Evolutionary conservation across 1,140 invertebrate genomes (phyloP), one percentile per base, ranked within the genome.

Genomic region (Eupristina koningsbergeri): DNA sequence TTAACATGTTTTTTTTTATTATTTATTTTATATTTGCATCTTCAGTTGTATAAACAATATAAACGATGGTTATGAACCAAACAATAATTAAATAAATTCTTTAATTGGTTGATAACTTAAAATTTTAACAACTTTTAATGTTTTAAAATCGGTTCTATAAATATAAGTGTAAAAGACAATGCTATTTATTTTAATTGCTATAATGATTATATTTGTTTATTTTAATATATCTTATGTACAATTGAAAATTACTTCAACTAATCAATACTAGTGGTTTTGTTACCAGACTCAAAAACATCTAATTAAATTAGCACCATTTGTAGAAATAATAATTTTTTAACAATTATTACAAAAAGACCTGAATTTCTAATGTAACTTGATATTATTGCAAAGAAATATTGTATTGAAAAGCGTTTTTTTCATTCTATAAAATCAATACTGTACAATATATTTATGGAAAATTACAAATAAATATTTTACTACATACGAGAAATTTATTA

Each of bases 291-390:
- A 9, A 3, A 73, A 17, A 67, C 22, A 53, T 71, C 34, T 69
- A 58, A 61, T 73, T 34, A 29, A n/a, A 76, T 82, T 82, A 82
- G 81, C 81, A 82, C 81, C 81, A 8, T 76, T 82, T n/a, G 22
- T 64, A 74, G 31, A 41, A 39, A 75, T 31, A 31, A 58, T n/a
- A 74, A 74, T 53, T 19, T 17, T 3, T 39, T 78, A 29, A 64
- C n/a, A 0, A 26, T 47, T 75, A 75, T 47, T 81, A 75, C 17
- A 81, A 81, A 81, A 75, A 81, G 75, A 75, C 58, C 34, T 63
- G 71, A 81, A 29, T 17, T 50, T 19, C 34, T 22, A 69, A 2
- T 22, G 22, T 29, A 80, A 39, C n/a, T 71, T 45, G 50, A 47
- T 34, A 69, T 47, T 47, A 67, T 39, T 64, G 15, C 17, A 36